Evolutionary conservation across 2,797 vertebrate genomes (phyloP), one percentile per base, ranked within the genome.

Genomic region (Pampus argenteus): DNA sequence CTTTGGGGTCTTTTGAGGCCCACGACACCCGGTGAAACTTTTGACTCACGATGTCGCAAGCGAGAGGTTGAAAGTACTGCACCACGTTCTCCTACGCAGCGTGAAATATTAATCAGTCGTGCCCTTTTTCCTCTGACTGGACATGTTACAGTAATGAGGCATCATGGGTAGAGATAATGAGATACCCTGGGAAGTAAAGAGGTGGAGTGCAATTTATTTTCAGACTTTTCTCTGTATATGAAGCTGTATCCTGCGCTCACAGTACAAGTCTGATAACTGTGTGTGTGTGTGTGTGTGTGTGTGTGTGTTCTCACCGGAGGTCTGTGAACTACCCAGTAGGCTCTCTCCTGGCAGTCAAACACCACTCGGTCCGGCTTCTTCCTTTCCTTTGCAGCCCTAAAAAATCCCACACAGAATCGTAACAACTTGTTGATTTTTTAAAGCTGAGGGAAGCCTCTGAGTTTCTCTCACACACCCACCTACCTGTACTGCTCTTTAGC

Each of bases 401-500:
- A 84, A 78, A 49, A 36, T 36, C 1, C 75, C 70, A 51, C 40
- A 31, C 26, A 51, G 15, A 14, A 34, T 45, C 0, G 2, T 70
- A 48, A 62, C 49, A 51, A 9, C 36, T 4, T 9, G 45, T 45
- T 6, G 23, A 42, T 9, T 42, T 42, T 23, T 54, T 7, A 14
- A 49, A 22, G 15, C 5, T 7, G n/a, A 59, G 34, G 0, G 23
- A 28, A 0, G 18, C 31, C 31, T 44, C 2, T 15, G 7, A 49
- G 52, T n/a, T 60, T 49, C 15, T 42, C 15, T 1, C 34, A 36
- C 2, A 29, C 10, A 44, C n/a, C n/a, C 34, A 86, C 95, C 88
- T 62, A 99, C 98, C 96, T 96, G 88, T 98, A 97, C 90, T 99
- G 98, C 68, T 99, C 97, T 82, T 97, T 98, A 52, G 97, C 97